Base-by-base conservation (phyloP, 2,888 invertebrate species). In the Shargacucullia verbasci region DNA sequence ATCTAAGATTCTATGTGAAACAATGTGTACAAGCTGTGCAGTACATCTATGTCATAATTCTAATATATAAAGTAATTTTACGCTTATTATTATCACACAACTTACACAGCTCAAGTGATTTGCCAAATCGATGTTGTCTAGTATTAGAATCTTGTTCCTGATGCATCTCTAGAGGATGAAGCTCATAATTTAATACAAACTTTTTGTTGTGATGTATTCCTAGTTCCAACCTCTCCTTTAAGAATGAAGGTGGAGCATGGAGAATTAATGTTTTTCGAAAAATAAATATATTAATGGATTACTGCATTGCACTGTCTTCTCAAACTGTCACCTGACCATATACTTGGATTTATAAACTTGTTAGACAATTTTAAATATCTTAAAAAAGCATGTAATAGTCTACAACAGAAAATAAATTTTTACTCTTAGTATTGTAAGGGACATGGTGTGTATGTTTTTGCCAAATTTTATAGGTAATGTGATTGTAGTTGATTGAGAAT, bases 111-210 rank as follows among this genome's bases (percentile, higher is more conserved):
- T 93, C 92, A 93, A 92, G 77, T 80, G 73, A 80, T 82, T 87
- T 90, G 93, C 93, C 92, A 92, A 93, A 93, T 92, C 76, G 76
- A 81, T 91, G 88, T 90, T 86, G 77, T 83, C 74, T 79, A 73
- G 61, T 78, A 56, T 71, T 80, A 81, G 63, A 72, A 52, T 63
- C 53, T 60, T 58, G 63, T 66, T 66, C 56, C 60, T 67, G 46
- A 64, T 48, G 35, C 38, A 58, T 67, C 44, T 54, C 29, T 48
- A 59, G 25, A 46, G 29, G 44, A 59, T 60, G 56, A 70, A 67
- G 67, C 76, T 70, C 72, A 70, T 66, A 55, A 45, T 49, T 63
- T 44, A 49, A 52, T 49, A 59, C 38, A 45, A 53, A 54, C 27
- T 47, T 64, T 41, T 44, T 61, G 33, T 46, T 67, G 56, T 50